These are phyloP conservation scores for Chrysocyon brachyurus DNA, from an alignment of 2,797 vertebrate species.

Conservation along the genomic window DNA sequence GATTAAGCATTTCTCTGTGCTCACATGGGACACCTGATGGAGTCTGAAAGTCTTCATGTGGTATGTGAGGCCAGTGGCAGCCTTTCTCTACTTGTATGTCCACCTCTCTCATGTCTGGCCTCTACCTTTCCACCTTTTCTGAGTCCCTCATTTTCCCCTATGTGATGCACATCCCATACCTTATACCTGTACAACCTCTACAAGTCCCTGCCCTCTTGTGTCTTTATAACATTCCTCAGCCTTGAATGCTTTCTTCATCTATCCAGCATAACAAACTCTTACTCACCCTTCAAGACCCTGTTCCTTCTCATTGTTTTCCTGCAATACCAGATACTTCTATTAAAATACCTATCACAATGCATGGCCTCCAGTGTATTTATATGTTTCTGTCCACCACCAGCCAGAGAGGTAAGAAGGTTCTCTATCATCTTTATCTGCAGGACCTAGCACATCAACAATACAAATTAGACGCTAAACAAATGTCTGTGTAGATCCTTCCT, in stretches of 20 bases:
- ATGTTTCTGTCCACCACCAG: neutral
- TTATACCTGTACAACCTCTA: neutral
- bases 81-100: neutral
- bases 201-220: neutral
- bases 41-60: neutral
- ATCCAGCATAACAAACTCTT: neutral
- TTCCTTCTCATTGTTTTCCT: neutral
- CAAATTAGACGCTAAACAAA: neutral
- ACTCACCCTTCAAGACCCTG: neutral
- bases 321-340: neutral
- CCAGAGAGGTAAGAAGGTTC: neutral
- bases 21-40: too few species aligned
- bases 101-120: neutral
- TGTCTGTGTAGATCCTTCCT: neutral
- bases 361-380: neutral
- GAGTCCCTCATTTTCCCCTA: neutral
- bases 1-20: neutral
- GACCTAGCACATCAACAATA: neutral
- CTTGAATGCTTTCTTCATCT: neutral
- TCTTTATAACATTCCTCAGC: neutral
- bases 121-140: neutral
- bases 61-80: neutral
- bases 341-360: neutral
- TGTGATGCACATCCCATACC: neutral
- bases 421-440: neutral